A percentile compares a stretch with the other conserved stretches of the same genome.
Evolutionary conservation across 2,797 vertebrate genomes (phyloP).

Genomic region (Allobates femoralis): DNA sequence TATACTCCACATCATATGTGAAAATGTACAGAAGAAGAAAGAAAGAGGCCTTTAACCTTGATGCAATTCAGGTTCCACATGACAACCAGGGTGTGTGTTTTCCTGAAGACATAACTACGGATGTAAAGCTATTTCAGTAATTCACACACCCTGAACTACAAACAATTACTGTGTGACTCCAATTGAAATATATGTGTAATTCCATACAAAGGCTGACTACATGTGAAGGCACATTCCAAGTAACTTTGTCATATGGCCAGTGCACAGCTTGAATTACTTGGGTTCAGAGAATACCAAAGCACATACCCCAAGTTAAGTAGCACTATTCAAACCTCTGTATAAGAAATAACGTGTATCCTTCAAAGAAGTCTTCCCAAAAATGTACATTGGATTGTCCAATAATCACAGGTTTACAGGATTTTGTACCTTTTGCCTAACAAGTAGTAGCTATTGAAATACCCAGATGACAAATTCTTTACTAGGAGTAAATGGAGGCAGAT

Average conservation of each 20-base stretch:
- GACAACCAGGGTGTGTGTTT: slow-evolving; percentile 56
- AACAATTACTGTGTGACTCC: slow-evolving; percentile 30
- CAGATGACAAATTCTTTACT: neutral
- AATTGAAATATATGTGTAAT: neutral
- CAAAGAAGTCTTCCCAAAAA: neutral
- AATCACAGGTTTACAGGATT: neutral
- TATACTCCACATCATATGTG: neutral
- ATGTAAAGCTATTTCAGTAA: slow-evolving; percentile 55
- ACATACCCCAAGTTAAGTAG: too few relatives aligned
- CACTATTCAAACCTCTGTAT: too few relatives aligned
- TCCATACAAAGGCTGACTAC: neutral
- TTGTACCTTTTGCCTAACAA: neutral
- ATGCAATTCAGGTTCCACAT: slow-evolving; percentile 14
- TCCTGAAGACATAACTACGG: slow-evolving; percentile 47
- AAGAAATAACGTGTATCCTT: too few relatives aligned
- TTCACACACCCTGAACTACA: slow-evolving; percentile 54
- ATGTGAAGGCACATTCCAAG: neutral
- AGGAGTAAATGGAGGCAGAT: neutral
- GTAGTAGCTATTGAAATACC: neutral
- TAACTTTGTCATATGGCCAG: neutral
- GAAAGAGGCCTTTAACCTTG: neutral
- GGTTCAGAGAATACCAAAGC: too few relatives aligned
- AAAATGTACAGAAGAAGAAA: neutral
- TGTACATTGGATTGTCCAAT: neutral
- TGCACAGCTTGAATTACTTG: neutral